Evolutionary conservation across 2,888 invertebrate genomes (phyloP).

Genomic region (Melanophora roralis): DNA sequence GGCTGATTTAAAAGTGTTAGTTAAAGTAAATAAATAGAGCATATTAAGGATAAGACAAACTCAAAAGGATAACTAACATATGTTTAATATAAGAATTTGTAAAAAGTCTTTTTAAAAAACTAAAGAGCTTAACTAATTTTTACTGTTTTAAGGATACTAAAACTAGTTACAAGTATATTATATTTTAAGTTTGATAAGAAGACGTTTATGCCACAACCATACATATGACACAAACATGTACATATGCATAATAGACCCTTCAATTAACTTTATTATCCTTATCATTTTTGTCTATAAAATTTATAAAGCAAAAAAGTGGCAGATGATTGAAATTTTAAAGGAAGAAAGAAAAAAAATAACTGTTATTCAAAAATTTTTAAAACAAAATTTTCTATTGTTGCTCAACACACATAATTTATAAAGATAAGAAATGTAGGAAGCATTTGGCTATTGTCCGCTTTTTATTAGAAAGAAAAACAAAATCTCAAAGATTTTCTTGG

Average conservation of each 20-base stretch:
- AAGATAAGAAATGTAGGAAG: conserved; percentile 31
- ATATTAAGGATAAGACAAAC: conserved; percentile 28
- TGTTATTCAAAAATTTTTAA: conserved; percentile 21
- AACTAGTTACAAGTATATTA: neutral
- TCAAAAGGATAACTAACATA: conserved; percentile 41
- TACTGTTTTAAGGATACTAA: neutral
- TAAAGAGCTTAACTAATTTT: conserved; percentile 54
- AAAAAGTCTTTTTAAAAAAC: neutral
- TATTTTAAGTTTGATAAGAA: neutral
- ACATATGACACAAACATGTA: too few relatives aligned
- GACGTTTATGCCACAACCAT: too few relatives aligned
- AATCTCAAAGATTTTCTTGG: conserved; percentile 2
- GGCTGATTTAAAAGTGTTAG: conserved; percentile 31
- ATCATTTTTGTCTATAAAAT: conserved; percentile 60
- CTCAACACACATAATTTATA: neutral
- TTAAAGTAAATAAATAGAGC: conserved; percentile 42
- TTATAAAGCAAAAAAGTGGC: conserved; percentile 25
- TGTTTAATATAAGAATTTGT: conserved; percentile 54
- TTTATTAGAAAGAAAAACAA: neutral
- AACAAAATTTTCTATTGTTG: neutral
- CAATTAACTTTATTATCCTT: conserved; percentile 56
- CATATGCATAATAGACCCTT: neutral
- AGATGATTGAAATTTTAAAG: conserved; percentile 51
- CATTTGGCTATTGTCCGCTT: neutral
- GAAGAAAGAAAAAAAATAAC: too few relatives aligned